Conservation (phyloP, 1,140 invertebrate genomes). For the Achroia grisella region DNA sequence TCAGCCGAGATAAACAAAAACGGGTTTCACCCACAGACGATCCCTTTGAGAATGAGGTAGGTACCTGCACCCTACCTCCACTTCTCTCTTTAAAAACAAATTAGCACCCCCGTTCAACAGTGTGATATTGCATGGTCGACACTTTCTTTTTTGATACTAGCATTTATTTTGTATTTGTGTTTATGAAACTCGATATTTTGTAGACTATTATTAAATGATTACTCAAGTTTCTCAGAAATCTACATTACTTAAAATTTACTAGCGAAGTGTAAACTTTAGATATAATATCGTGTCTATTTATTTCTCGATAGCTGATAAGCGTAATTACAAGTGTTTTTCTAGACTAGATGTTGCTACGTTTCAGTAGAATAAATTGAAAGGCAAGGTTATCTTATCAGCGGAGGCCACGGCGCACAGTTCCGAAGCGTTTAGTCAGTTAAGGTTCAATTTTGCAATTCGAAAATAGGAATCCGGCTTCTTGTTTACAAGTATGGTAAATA, state of each 20-base stretch:
- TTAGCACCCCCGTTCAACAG: too few species aligned
- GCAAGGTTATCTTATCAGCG: constrained; percentile 70
- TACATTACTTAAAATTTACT: constrained; percentile 10
- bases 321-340: constrained; percentile 31
- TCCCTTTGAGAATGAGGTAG: constrained; percentile 67
- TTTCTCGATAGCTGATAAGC: constrained; percentile 29
- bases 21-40: constrained; percentile 49
- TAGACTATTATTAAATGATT: neutral
- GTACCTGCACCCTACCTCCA: constrained; percentile 10
- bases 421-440: constrained; percentile 19
- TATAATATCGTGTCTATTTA: neutral
- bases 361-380: constrained; percentile 60
- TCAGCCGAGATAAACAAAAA: constrained; percentile 67
- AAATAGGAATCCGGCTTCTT: neutral
- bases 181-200: too few species aligned
- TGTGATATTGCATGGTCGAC: constrained; percentile 1
- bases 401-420: constrained; percentile 28
- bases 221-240: neutral
- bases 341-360: constrained; percentile 14
- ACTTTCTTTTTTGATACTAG: constrained; percentile 1
- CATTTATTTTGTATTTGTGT: neutral
- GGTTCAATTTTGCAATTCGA: constrained; percentile 20
- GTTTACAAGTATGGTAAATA: too few species aligned
- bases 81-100: neutral
- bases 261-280: constrained; percentile 8